Base-by-base conservation (phyloP, 23 tunicate species). In the Clavelina lepadiformis region DNA sequence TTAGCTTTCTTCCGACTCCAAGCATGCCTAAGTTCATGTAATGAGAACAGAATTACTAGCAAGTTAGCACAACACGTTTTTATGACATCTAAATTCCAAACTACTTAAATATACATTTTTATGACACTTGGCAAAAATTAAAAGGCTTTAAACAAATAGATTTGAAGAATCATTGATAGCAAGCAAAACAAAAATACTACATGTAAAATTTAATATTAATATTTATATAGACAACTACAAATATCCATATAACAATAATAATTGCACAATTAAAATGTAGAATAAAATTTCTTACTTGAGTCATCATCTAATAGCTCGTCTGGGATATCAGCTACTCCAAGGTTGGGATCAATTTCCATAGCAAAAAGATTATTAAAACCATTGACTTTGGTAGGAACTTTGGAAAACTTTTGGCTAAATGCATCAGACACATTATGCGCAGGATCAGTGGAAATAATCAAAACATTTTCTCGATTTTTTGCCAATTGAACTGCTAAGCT, bases 391-490 rank as follows among this genome's bases (percentile, higher is more conserved):
- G 93, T 85, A 1, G 98, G 98, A 35, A 93, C 94, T 56, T 93
- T 93, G 1, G 87, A 73, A 69, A 93, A 93, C 63, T 93, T 93
- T 61, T 93, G 98, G 46, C 71, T 77, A 64, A 93, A 93, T 31
- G 98, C 92, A 60, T 93, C 98, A 2, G 98, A 93, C 22, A 93
- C 76, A 52, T 93, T 93, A 50, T 89, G 97, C 1, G 97, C 97
- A n/a, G 97, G 98, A 68, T 93, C 98, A 28, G 98, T 93, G 25
- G 98, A 93, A 19, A 93, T 93, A 0, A 93, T 68, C 57, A 93
- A 55, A 33, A 93, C 98, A 37, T 38, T 61, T 41, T 85, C 85
- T 3, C 98, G 82, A 27, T 38, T 34, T 68, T 73, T 83, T 54
- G 98, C 30, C 15, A 93, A 72, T 36, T 81, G 91, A 27, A 81